A percentile compares a stretch with the other conserved stretches of the same genome.
phyloP scores from a whole-genome alignment of 2,888 invertebrate genomes.

The Tenthredo notha region DNA sequence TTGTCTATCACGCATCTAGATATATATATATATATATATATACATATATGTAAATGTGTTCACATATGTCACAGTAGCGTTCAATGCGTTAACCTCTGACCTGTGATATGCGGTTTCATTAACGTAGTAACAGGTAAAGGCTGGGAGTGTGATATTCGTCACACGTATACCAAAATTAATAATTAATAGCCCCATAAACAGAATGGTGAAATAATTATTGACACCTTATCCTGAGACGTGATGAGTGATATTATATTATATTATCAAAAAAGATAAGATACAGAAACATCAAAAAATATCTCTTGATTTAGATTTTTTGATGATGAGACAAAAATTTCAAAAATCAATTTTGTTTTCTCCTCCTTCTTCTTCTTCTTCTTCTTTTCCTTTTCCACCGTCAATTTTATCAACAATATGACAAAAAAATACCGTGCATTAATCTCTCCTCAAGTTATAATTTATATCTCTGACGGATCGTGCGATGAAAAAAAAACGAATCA shows the following conservation, averaged over 20 bases:
- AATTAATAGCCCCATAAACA: not conserved
- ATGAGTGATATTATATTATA: not conserved
- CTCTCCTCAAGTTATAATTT: conserved; percentile 24
- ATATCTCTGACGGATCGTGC: conserved; percentile 39
- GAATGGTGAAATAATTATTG: not conserved
- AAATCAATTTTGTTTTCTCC: not conserved
- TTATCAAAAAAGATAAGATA: not conserved
- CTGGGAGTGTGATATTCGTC: conserved; percentile 25
- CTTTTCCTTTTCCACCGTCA: not conserved
- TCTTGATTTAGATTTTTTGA: not conserved
- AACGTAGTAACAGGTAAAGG: conserved; percentile 1
- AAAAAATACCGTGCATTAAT: conserved; percentile 6
- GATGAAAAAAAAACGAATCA: not conserved
- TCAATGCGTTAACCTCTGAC: conserved; percentile 48
- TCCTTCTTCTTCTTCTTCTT: no score
- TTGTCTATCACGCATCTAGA: conserved; percentile 66
- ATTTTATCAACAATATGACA: not conserved
- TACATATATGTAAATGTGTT: conserved; percentile 46
- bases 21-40: not conserved
- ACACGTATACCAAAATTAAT: conserved; percentile 22
- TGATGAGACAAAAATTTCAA: not conserved
- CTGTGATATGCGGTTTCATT: conserved; percentile 49
- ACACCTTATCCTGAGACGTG: not conserved
- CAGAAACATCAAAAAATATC: not conserved
- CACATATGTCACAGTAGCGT: conserved; percentile 29